These are phyloP conservation scores for Spea multiplicata DNA, from an alignment of 2,113 vertebrate genomes.

Conservation along the genomic window DNA sequence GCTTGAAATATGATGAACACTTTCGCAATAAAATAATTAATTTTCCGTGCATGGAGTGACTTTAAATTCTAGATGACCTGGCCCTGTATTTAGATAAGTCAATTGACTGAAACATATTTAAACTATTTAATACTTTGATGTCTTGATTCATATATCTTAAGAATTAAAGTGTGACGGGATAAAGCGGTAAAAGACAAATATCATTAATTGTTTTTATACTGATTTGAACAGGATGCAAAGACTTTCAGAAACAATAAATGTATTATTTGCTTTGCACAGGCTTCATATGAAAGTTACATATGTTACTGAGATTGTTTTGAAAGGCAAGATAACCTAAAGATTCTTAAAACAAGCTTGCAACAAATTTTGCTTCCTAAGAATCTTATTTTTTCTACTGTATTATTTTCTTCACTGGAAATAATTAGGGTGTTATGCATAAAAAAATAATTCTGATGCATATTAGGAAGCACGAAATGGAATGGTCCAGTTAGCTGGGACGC, in stretches of 20 bases:
- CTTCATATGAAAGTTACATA: slow-evolving; percentile 25
- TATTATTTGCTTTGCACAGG: slow-evolving; percentile 17
- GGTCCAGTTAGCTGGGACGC: too few relatives aligned
- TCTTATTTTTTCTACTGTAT: too few relatives aligned
- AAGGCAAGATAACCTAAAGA: too few relatives aligned
- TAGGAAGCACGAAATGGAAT: too few relatives aligned
- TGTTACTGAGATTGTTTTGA: slow-evolving; percentile 15
- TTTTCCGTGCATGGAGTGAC: slow-evolving; percentile 40
- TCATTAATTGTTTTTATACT: slow-evolving; percentile 37
- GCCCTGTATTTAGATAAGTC: slow-evolving; percentile 43
- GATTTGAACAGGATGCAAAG: slow-evolving; percentile 41
- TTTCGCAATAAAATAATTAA: slow-evolving; percentile 47
- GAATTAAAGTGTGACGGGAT: slow-evolving; percentile 39
- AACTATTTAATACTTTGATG: slow-evolving; percentile 40
- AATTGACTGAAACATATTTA: slow-evolving; percentile 47
- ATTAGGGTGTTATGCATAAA: too few relatives aligned
- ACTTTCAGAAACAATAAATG: slow-evolving; percentile 36
- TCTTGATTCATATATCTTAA: slow-evolving; percentile 40
- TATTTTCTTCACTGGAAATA: too few relatives aligned
- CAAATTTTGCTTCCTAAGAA: too few relatives aligned
- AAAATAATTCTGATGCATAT: too few relatives aligned
- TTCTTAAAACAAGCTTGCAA: too few relatives aligned
- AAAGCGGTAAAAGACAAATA: slow-evolving; percentile 37
- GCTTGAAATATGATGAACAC: slow-evolving; percentile 37
- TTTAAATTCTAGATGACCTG: slow-evolving; percentile 34